Evolutionary conservation across 2,113 vertebrate species (phyloP).

Genomic region (Coptodon bakossiorum): DNA sequence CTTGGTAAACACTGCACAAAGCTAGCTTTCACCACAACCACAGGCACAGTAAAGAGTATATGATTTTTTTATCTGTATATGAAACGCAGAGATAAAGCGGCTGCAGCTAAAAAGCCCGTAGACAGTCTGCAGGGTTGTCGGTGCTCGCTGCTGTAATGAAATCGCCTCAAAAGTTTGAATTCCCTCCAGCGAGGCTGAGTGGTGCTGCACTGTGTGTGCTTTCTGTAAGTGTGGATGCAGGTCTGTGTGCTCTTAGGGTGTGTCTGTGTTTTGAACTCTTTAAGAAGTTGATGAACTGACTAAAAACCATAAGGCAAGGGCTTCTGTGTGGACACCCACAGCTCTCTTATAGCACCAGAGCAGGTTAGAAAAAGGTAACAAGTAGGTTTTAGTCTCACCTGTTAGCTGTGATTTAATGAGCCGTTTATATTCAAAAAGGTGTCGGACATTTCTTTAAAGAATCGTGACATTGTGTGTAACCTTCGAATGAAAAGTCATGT

Average conservation of each 20-base stretch:
- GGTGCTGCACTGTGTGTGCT: background rate
- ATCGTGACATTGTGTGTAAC: background rate
- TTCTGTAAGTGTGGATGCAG: background rate
- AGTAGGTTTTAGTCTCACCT: background rate
- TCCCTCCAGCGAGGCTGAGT: background rate
- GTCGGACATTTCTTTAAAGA: background rate
- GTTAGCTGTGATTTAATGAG: background rate
- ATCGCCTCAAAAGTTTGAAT: background rate
- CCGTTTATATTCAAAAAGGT: background rate
- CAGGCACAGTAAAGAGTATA: slow-evolving; percentile 47
- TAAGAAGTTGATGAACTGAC: background rate
- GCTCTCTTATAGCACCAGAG: slow-evolving; percentile 33
- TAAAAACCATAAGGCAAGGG: slow-evolving; percentile 35
- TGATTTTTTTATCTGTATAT: background rate
- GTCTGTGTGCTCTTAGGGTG: slow-evolving; percentile 18
- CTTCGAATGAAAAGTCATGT: background rate
- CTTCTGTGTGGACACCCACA: background rate
- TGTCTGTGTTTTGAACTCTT: background rate
- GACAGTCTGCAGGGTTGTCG: background rate
- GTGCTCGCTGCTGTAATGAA: background rate
- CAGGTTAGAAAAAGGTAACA: background rate
- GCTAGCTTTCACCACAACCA: slow-evolving; percentile 46
- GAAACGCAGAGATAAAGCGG: slow-evolving; percentile 9
- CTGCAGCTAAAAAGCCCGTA: background rate
- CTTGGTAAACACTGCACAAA: slow-evolving; percentile 47